Percentiles rank a stretch among this genome's conserved stretches.
Evolutionary conservation across 2,797 vertebrate species (phyloP).

Genomic region (Zenarchopterus dispar): DNA sequence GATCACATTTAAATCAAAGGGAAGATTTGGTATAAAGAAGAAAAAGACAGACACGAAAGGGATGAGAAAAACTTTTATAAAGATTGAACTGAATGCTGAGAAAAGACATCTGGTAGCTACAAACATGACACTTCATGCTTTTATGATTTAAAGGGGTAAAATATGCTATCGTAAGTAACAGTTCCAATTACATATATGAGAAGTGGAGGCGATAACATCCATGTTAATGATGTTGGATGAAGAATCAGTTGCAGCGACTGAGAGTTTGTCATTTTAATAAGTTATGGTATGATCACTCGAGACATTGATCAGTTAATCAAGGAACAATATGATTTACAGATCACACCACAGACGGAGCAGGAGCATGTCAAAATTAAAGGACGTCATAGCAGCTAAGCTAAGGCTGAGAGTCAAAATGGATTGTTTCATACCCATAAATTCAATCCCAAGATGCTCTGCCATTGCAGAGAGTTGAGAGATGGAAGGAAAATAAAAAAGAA

Average conservation of each 20-base stretch:
- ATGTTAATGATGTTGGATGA: constrained; percentile 73
- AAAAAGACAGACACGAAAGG: constrained; percentile 28
- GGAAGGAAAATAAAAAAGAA: constrained; percentile 69
- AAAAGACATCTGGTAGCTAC: constrained; percentile 44
- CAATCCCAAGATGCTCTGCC: constrained; percentile 99
- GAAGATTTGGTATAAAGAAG: constrained; percentile 52
- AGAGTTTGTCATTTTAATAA: constrained; percentile 50
- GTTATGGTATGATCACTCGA: constrained; percentile 58
- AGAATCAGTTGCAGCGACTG: constrained; percentile 56
- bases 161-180: constrained; percentile 49
- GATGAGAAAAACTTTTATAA: constrained; percentile 28
- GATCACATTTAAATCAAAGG: constrained; percentile 57
- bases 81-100: constrained; percentile 34
- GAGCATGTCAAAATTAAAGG: constrained; percentile 76
- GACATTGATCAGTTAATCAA: constrained; percentile 74
- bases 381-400: constrained; percentile 75
- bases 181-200: constrained; percentile 52
- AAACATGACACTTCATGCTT: constrained; percentile 79
- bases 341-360: constrained; percentile 78
- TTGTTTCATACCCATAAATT: constrained; percentile 99
- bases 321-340: constrained; percentile 77
- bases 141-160: constrained; percentile 54
- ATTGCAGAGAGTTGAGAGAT: constrained; percentile 88
- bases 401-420: constrained; percentile 87
- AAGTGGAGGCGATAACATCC: constrained; percentile 71